Conservation (phyloP, 2,113 vertebrate species). For the Irena cyanogastra region DNA sequence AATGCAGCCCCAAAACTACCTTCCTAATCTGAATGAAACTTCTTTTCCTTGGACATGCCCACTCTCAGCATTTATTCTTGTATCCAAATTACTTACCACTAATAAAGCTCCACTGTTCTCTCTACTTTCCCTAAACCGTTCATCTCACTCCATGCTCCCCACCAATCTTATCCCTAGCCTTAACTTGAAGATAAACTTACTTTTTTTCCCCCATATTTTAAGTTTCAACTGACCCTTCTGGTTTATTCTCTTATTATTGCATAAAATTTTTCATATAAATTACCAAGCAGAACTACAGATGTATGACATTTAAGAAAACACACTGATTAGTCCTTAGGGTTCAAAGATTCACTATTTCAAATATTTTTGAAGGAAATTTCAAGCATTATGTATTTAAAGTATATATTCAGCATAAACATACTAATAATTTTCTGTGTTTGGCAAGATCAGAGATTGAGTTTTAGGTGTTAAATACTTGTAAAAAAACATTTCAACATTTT, state of each 20-base stretch:
- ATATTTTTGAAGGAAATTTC: neutral
- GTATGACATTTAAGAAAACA: fast-evolving
- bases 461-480: neutral
- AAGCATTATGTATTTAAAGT: neutral
- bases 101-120: neutral
- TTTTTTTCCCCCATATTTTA: neutral
- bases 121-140: neutral
- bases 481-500: neutral
- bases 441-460: neutral
- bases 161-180: neutral
- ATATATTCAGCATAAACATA: neutral
- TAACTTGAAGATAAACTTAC: neutral
- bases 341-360: neutral
- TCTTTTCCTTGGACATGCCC: neutral
- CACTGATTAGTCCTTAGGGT: neutral
- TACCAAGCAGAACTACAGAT: neutral
- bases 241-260: neutral
- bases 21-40: neutral
- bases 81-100: neutral
- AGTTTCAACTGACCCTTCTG: neutral
- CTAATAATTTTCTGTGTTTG: neutral
- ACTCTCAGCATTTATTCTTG: neutral
- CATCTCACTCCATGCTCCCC: neutral
- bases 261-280: neutral
- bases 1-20: neutral